Evolutionary conservation across 2,888 invertebrate genomes (phyloP).

Genomic region (Melanotus villosus): DNA sequence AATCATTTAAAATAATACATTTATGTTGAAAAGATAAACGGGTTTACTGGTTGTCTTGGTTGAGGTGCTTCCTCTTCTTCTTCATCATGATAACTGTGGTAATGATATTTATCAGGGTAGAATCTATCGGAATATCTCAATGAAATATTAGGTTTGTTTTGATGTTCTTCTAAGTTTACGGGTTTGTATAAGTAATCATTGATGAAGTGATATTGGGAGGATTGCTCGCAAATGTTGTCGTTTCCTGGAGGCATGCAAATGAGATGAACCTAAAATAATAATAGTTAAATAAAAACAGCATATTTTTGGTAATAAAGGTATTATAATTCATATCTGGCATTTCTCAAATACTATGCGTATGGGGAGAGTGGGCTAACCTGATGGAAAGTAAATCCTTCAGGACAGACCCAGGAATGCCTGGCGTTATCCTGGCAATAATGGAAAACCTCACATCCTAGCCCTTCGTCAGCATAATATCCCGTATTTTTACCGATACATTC

Average conservation of each 20-base stretch:
- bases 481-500: conserved; percentile 85
- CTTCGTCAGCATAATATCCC: conserved; percentile 93
- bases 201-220: conserved; percentile 91
- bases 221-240: conserved; percentile 91
- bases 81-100: conserved; percentile 72
- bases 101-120: conserved; percentile 85
- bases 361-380: too few relatives aligned
- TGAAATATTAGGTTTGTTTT: conserved; percentile 85
- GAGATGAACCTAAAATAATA: conserved; percentile 80
- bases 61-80: conserved; percentile 66
- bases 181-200: conserved; percentile 94
- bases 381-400: conserved; percentile 91
- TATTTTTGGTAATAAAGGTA: too few relatives aligned
- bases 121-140: conserved; percentile 86
- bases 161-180: conserved; percentile 86
- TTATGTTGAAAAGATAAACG: too few relatives aligned
- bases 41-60: conserved; percentile 63
- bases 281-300: too few relatives aligned
- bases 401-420: conserved; percentile 94
- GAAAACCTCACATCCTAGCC: conserved; percentile 91
- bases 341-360: too few relatives aligned
- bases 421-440: conserved; percentile 94
- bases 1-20: neutral
- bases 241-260: conserved; percentile 94
- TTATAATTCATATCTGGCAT: too few relatives aligned